Percentiles rank a stretch among this genome's conserved stretches.
Conservation (phyloP, 2,888 invertebrate genomes). For the Molorchus minor region DNA sequence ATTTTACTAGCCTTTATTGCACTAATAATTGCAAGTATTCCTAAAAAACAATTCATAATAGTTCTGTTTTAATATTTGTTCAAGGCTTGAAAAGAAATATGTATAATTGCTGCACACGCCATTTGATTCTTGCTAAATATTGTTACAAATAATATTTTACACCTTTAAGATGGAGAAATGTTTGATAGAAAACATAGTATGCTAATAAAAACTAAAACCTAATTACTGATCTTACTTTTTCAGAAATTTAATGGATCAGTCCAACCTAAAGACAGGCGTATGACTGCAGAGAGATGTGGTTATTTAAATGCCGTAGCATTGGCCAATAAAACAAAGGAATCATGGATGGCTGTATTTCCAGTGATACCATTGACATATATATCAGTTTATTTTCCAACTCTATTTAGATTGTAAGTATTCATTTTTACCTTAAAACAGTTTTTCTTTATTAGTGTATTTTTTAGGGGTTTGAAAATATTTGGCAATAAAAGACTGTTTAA, state of each 20-base stretch:
- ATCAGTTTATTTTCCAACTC: slow-evolving; percentile 68
- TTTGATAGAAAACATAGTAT: too few relatives aligned
- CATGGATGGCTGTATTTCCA: slow-evolving; percentile 77
- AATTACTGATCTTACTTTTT: too few relatives aligned
- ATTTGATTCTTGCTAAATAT: too few relatives aligned
- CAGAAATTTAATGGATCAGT: slow-evolving; percentile 60
- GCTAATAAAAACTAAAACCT: too few relatives aligned
- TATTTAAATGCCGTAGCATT: slow-evolving; percentile 68
- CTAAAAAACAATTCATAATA: too few relatives aligned
- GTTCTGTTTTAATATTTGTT: too few relatives aligned
- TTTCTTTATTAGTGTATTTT: slow-evolving; percentile 45
- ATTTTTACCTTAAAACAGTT: slow-evolving; percentile 6
- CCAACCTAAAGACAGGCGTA: slow-evolving; percentile 63
- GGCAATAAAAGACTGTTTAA: slow-evolving; percentile 61
- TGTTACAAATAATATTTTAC: too few relatives aligned
- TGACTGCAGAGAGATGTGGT: slow-evolving; percentile 69
- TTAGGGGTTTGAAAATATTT: slow-evolving; percentile 57
- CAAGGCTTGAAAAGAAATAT: too few relatives aligned
- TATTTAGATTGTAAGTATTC: slow-evolving; percentile 62
- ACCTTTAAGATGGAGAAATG: too few relatives aligned
- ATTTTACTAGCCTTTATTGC: too few relatives aligned
- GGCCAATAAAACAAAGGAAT: slow-evolving; percentile 69
- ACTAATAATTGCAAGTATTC: too few relatives aligned
- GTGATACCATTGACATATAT: slow-evolving; percentile 69
- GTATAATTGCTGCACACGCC: too few relatives aligned